phyloP scores from a whole-genome alignment of 2,797 vertebrate species.

The Heterohyrax brucei region DNA sequence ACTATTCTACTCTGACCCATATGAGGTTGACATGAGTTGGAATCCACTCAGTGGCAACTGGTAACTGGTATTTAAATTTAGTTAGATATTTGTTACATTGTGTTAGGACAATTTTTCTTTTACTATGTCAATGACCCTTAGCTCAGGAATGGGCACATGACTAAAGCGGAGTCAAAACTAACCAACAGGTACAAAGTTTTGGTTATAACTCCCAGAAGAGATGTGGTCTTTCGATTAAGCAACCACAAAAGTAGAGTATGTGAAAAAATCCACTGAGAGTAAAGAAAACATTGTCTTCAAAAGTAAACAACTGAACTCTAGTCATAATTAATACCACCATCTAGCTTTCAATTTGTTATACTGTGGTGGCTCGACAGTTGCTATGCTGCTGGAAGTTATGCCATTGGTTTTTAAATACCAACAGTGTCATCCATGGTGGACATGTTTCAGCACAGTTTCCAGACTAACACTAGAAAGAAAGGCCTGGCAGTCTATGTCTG shows the following conservation, averaged over 20 bases:
- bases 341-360: neutral
- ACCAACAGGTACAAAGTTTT: neutral
- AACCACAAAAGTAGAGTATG: neutral
- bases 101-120: conserved; percentile 26
- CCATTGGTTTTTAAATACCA: neutral
- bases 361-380: neutral
- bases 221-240: neutral
- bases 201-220: neutral
- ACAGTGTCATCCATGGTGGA: neutral
- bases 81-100: neutral
- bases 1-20: neutral
- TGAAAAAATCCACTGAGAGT: neutral
- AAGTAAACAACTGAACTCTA: neutral
- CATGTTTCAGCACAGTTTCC: no score
- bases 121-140: conserved; percentile 13
- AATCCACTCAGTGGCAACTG: neutral
- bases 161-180: neutral
- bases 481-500: neutral
- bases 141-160: neutral
- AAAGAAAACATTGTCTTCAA: conserved; percentile 29
- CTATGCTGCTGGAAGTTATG: neutral
- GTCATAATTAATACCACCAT: neutral
- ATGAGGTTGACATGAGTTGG: neutral
- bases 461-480: no score
- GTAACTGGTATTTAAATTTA: no score